Evolutionary conservation across 2,113 vertebrate species (phyloP), one percentile per base, ranked within the genome.

Genomic region (Sphyrna mokarran): DNA sequence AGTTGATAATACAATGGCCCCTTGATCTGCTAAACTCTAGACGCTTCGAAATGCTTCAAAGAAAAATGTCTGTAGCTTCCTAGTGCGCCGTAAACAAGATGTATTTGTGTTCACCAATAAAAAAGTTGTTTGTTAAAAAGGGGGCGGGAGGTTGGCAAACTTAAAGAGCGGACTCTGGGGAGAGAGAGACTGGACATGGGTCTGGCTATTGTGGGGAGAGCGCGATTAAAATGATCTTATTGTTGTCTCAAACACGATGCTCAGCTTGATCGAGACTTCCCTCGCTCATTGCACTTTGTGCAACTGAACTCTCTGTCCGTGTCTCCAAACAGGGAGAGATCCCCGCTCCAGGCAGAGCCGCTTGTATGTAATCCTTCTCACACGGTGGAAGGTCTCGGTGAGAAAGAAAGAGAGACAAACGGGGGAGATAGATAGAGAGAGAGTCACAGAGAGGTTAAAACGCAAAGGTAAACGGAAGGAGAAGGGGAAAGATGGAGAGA

Each of bases 261-360:
- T 96, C 97, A 96, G 96, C 97, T 96, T 97, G 96, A 97, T 97
- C 96, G 96, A 78, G 91, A 96, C 97, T 98, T 98, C 98, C 98
- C 98, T 97, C 97, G 97, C 98, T 97, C 97, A 97, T 97, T 97
- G 97, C 96, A 96, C 96, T 96, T 97, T 95, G 96, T 97, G 98
- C 97, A 97, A 97, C 97, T 97, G 96, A 97, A 98, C 97, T 96
- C 97, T 96, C 94, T 97, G 97, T 97, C 97, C 97, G 97, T 96
- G 97, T 97, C 97, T 97, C 97, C 97, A 96, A 97, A 96, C 95
- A 63, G 96, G 96, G 96, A 97, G 33, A 40, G 95, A 54, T 63
- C 85, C 95, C 66, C 96, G 96, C 96, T 96, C 95, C 80, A 11
- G 96, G 96, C 95, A 69, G 6, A 29, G 13, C 69, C 78, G 89